Evolutionary conservation across 2,113 vertebrate genomes (phyloP).

Genomic region (Cinclus cinclus): DNA sequence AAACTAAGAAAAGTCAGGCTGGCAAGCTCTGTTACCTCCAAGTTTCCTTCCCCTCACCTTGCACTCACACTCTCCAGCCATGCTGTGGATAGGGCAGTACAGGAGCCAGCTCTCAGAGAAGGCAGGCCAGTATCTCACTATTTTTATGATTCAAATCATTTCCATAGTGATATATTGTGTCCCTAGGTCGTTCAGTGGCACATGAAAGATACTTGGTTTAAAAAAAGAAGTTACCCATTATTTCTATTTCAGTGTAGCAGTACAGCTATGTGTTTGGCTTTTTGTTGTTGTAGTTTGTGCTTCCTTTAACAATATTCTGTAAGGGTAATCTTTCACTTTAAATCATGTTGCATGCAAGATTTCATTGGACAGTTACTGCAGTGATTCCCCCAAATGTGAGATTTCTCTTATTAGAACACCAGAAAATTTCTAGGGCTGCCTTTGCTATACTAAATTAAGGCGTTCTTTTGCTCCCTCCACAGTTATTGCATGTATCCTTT

Average conservation of each 20-base stretch:
- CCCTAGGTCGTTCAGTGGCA: background rate
- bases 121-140: background rate
- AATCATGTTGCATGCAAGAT: background rate
- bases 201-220: background rate
- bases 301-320: background rate
- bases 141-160: background rate
- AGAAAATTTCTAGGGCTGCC: background rate
- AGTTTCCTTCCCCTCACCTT: fast-evolving
- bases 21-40: background rate
- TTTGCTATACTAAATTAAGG: background rate
- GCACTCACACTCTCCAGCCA: background rate
- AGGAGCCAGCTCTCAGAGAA: background rate
- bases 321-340: background rate
- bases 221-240: background rate
- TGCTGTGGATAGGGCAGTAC: background rate
- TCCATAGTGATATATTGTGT: background rate
- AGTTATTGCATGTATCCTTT: background rate
- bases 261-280: background rate
- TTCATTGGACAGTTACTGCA: background rate
- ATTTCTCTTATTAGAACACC: background rate
- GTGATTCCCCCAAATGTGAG: background rate
- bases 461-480: background rate
- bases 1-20: background rate
- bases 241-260: background rate
- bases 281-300: background rate